Base-by-base conservation (phyloP, 2,113 vertebrate genomes). In the Stercorarius parasiticus region DNA sequence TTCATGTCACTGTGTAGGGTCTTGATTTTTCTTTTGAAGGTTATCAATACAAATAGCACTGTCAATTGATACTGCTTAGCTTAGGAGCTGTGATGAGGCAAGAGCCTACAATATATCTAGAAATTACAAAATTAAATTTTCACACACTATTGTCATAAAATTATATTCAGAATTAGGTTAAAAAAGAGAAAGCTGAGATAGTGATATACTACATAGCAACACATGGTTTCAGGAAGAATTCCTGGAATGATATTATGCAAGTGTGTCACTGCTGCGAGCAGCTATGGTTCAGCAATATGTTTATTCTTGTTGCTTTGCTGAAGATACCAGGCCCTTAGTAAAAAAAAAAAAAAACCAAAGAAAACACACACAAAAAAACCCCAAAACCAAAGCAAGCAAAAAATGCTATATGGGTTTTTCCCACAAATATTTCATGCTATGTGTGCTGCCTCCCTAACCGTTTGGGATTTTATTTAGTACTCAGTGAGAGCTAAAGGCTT, bases 391-490 rank as follows among this genome's bases (percentile, higher is more conserved):
- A 32, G 23, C 52, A 50, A 77, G 21, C 2, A 1, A 61, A 70
- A 40, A 72, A 50, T 29, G 45, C 76, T 1, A 0, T 11, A 2
- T 11, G 32, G 50, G 9, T 45, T 71, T 70, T 16, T 2, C 29
- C n/a, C 18, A 26, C 6, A 21, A 10, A 23, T 15, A 4, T 17
- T 32, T 52, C 25, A 0, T 22, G 18, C 36, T 18, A 0, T 22
- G 3, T 9, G 38, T 15, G 20, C 23, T 91, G 34, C 65, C 14
- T 59, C 8, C 53, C 13, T 27, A 11, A 6, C 13, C 4, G 0
- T 0, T 4, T 50, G 47, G 29, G 14, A 23, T 71, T 40, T 9
- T 5, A 1, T 50, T 64, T 38, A 30, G 1, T 25, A 0, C 6
- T 30, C 17, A 18, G 42, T 26, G 52, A 17, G 67, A 78, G 81